Evolutionary conservation across 2,113 vertebrate species (phyloP), one percentile per base, ranked within the genome.

Genomic region (Acinonyx jubatus): DNA sequence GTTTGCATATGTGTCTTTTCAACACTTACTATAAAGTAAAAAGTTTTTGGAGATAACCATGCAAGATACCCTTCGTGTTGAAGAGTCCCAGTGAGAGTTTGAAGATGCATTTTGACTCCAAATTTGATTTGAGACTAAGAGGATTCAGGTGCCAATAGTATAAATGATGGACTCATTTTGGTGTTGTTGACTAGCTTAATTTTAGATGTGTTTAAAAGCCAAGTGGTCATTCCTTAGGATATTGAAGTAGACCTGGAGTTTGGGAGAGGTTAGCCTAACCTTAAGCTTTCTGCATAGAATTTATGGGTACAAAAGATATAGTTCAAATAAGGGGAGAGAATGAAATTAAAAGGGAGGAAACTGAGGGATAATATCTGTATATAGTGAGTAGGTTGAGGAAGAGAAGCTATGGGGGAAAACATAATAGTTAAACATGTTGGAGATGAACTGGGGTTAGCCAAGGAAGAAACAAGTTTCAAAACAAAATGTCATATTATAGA

Each of bases 1-100:
- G 76, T 66, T 87, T 97, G 71, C 11, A 81, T 45, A 80, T 96
- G 45, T 91, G 41, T 91, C 31, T 96, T 84, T 27, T 96, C 19
- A 92, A 38, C 21, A 31, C 7, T 93, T 89, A 63, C 52, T 36
- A 55, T 33, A 55, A 83, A 93, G 9, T 76, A 63, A 61, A 89
- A 38, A 68, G 3, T 38, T 74, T 86, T 88, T 85, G 18, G 61
- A 33, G 27, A 23, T 76, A 36, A 33, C 27, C 13, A 23, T 89
- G 83, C 38, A 95, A 81, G 82, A 76, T 84, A 19, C 80, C 25
- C 63, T 87, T 94, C 13, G 29, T 81, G n/a, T 92, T 69, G 63
- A 97, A 92, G 48, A 7, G 55, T 79, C 23, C n/a, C 66, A 45
- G 11, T 84, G 65, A 81, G n/a, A 91, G 57, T 76, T 57, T 94